Conservation (phyloP, 2,888 invertebrate genomes). For the Limnephilus marmoratus region DNA sequence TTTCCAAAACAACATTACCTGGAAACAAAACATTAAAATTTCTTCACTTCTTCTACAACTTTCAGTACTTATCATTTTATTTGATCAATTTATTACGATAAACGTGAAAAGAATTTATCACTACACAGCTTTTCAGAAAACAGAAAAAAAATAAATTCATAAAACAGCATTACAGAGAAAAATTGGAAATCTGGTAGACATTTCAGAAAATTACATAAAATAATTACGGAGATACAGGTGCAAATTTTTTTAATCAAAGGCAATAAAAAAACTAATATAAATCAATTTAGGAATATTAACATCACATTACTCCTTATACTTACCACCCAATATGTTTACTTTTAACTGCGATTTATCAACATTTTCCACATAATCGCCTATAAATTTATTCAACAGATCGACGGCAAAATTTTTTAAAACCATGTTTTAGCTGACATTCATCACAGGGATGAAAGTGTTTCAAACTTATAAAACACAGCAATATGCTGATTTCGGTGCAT, state of each 20-base stretch:
- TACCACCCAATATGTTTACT: conserved; percentile 98
- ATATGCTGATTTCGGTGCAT: neutral
- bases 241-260: too few species aligned
- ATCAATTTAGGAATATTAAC: conserved; percentile 66
- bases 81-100: neutral
- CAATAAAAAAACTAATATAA: neutral
- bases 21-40: conserved; percentile 69
- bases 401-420: conserved; percentile 96
- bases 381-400: conserved; percentile 93
- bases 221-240: too few species aligned
- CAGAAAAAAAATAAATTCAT: too few species aligned
- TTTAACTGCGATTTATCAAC: conserved; percentile 96
- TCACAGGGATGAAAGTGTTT: conserved; percentile 57
- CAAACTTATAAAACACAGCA: neutral
- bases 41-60: neutral
- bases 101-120: too few species aligned
- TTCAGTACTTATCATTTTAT: neutral
- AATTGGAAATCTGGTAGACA: too few species aligned
- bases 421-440: conserved; percentile 76
- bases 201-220: too few species aligned
- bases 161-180: too few species aligned
- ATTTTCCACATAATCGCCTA: conserved; percentile 98
- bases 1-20: conserved; percentile 96
- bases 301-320: conserved; percentile 62
- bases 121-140: too few species aligned